These are phyloP conservation scores for Etheostoma nigrum DNA, from an alignment of 2,797 vertebrate species.

Conservation along the genomic window DNA sequence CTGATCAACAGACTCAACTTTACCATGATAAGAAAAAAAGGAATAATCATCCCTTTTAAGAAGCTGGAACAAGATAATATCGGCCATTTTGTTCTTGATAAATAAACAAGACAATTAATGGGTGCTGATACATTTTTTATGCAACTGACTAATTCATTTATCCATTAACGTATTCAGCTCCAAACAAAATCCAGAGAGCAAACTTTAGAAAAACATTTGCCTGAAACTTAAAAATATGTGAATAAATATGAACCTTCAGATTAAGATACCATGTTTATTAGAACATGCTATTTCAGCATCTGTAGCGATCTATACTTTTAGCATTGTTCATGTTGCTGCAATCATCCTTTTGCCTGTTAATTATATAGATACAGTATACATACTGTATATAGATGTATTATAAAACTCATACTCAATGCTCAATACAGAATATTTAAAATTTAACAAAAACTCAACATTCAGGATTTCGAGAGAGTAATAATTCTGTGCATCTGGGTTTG, in stretches of 20 bases:
- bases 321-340: background rate
- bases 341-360: background rate
- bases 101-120: too few relatives aligned
- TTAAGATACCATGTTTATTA: background rate
- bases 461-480: constrained; percentile 43
- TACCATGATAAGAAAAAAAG: background rate
- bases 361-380: background rate
- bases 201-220: background rate
- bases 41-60: background rate
- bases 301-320: background rate
- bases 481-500: constrained; percentile 48
- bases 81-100: too few relatives aligned
- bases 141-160: too few relatives aligned
- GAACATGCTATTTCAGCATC: background rate
- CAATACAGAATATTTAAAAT: constrained; percentile 20
- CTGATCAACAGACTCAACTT: background rate
- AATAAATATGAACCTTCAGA: background rate
- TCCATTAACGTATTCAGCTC: too few relatives aligned
- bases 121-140: too few relatives aligned
- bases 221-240: too few relatives aligned
- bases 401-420: background rate
- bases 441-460: background rate
- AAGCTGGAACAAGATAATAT: too few relatives aligned
- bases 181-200: background rate
- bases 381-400: background rate